Percentiles rank a stretch among this genome's conserved stretches.
Evolutionary conservation across 2,797 vertebrate genomes (phyloP).

Genomic region (Gymnocypris eckloni): DNA sequence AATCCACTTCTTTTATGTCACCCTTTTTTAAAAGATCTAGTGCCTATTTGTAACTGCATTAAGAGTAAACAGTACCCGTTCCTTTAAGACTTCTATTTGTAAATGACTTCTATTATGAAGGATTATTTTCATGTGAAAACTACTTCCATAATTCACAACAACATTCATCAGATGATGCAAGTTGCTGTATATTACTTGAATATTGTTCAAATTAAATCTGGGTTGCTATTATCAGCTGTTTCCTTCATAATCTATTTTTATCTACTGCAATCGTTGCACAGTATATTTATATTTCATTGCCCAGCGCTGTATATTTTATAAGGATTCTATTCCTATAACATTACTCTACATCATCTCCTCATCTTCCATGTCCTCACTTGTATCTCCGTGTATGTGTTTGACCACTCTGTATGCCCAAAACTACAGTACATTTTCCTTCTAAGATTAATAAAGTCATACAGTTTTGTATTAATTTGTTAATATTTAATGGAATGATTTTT

Average conservation of each 20-base stretch:
- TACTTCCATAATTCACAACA: neutral
- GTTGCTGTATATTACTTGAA: neutral
- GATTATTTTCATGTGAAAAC: neutral
- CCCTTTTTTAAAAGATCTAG: neutral
- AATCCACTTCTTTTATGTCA: neutral
- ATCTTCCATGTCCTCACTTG: neutral
- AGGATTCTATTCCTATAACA: neutral
- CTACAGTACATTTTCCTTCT: neutral
- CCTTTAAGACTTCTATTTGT: neutral
- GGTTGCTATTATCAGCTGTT: neutral
- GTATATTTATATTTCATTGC: neutral
- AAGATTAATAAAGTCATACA: neutral
- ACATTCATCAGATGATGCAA: neutral
- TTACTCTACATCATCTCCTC: neutral
- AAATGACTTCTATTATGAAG: neutral
- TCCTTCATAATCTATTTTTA: neutral
- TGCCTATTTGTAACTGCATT: neutral
- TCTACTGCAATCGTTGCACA: neutral
- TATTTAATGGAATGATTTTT: neutral
- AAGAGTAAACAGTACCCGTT: neutral
- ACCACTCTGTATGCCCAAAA: neutral
- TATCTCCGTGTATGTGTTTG: neutral
- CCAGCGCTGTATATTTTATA: neutral
- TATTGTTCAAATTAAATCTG: neutral
- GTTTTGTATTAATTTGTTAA: neutral